phyloP scores from a whole-genome alignment of 1,140 invertebrate species.

The Drosophila sturtevanti region DNA sequence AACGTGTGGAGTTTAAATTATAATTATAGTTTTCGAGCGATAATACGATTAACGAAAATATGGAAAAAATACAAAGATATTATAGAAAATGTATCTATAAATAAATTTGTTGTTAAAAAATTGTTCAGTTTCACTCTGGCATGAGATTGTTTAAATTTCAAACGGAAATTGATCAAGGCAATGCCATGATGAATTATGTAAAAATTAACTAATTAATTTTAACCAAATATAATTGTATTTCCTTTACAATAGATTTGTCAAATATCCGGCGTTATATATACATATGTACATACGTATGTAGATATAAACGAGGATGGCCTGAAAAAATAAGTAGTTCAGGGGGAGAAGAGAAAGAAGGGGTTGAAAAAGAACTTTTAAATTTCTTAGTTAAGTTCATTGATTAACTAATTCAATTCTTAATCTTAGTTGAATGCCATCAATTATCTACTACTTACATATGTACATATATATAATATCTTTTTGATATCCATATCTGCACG shows the following conservation, averaged over 20 bases:
- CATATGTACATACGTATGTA: too few relatives aligned
- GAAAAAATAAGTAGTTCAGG: not conserved
- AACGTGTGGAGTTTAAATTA: slow-evolving; percentile 60
- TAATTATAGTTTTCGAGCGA: slow-evolving; percentile 60
- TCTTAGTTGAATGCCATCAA: not conserved
- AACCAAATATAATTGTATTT: not conserved
- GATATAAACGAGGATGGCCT: not conserved
- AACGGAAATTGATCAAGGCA: slow-evolving; percentile 2
- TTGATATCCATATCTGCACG: not conserved
- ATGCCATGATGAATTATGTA: not conserved
- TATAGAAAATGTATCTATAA: slow-evolving; percentile 3
- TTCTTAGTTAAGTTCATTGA: too few relatives aligned
- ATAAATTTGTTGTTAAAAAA: not conserved
- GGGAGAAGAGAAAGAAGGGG: too few relatives aligned
- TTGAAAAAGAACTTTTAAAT: too few relatives aligned
- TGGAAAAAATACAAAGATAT: not conserved
- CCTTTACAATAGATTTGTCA: not conserved
- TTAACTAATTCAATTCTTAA: too few relatives aligned
- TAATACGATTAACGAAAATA: slow-evolving; percentile 61
- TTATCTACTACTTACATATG: too few relatives aligned
- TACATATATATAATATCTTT: not conserved
- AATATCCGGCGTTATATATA: not conserved
- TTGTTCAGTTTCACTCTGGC: not conserved
- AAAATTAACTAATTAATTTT: slow-evolving; percentile 2
- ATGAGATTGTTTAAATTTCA: not conserved